Conservation (phyloP, 2,888 invertebrate genomes). For the Mythimna pallens region DNA sequence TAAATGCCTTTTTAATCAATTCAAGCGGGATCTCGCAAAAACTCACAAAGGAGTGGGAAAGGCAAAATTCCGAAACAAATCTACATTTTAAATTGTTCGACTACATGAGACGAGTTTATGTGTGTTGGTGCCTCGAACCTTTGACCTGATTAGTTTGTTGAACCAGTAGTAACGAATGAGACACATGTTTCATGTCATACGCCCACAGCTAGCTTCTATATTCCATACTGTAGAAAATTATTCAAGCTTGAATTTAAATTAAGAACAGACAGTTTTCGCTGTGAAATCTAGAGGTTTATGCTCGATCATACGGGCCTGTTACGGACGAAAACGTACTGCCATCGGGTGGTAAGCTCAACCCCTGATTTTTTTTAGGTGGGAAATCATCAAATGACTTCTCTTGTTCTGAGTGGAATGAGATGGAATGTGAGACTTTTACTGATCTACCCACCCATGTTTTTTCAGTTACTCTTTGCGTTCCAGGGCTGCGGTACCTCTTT, state of each 20-base stretch:
- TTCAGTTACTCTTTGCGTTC: no score
- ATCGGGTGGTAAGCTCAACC: no score
- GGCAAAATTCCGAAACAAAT: conserved; percentile 44
- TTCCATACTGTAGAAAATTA: neutral
- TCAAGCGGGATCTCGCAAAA: conserved; percentile 2
- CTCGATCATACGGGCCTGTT: no score
- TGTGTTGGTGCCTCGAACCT: conserved; percentile 19
- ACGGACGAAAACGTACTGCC: no score
- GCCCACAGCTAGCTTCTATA: neutral
- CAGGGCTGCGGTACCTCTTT: no score
- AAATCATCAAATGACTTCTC: no score
- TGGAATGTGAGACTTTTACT: no score
- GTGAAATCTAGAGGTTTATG: neutral
- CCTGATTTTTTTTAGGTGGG: no score
- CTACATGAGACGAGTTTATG: conserved; percentile 1
- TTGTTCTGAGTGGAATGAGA: no score
- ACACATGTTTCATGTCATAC: neutral
- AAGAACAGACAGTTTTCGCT: neutral
- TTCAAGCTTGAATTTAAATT: neutral
- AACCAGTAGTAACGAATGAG: conserved; percentile 12
- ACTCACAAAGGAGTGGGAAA: conserved; percentile 25
- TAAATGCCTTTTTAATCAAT: conserved; percentile 32
- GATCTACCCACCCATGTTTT: no score
- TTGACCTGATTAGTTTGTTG: conserved; percentile 39
- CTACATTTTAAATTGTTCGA: conserved; percentile 45